Evolutionary conservation across 2,797 vertebrate species (phyloP).

Genomic region (Tragopan temminckii): DNA sequence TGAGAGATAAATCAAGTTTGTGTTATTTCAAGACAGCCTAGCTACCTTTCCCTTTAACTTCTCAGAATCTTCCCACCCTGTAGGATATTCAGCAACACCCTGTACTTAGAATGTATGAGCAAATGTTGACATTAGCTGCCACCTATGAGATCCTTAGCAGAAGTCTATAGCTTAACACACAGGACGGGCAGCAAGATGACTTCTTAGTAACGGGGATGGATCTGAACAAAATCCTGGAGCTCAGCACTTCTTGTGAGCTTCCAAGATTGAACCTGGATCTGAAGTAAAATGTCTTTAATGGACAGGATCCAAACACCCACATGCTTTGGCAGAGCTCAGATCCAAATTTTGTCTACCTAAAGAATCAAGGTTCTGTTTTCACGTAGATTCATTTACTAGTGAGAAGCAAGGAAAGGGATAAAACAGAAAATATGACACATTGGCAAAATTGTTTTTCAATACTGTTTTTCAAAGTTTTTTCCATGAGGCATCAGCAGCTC

Average conservation of each 20-base stretch:
- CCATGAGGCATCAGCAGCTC: conserved; percentile 59
- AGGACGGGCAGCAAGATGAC: conserved; percentile 1
- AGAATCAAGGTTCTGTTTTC: conserved; percentile 64
- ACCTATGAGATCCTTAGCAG: not conserved
- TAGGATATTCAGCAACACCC: not conserved
- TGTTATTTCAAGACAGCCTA: conserved; percentile 58
- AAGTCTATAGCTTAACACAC: not conserved
- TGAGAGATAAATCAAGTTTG: conserved; percentile 50
- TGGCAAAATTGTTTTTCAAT: conserved; percentile 64
- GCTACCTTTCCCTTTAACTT: not conserved
- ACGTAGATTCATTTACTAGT: conserved; percentile 12
- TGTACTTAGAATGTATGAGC: not conserved
- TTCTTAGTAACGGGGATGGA: conserved; percentile 9
- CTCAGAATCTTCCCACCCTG: not conserved
- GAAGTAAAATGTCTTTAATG: conserved; percentile 50
- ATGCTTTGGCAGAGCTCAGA: conserved; percentile 49
- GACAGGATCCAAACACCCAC: conserved; percentile 48
- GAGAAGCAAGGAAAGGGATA: conserved; percentile 34
- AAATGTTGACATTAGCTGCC: not conserved
- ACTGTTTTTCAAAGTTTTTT: conserved; percentile 69
- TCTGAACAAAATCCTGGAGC: conserved; percentile 26
- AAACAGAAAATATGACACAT: conserved; percentile 70
- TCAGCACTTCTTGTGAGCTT: conserved; percentile 17
- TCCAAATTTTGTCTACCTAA: conserved; percentile 55
- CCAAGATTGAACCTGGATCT: conserved; percentile 23